A percentile compares a stretch with the other conserved stretches of the same genome.
These are phyloP conservation scores for Hystrix brachyura DNA, from an alignment of 2,113 vertebrate species.

Conservation along the genomic window DNA sequence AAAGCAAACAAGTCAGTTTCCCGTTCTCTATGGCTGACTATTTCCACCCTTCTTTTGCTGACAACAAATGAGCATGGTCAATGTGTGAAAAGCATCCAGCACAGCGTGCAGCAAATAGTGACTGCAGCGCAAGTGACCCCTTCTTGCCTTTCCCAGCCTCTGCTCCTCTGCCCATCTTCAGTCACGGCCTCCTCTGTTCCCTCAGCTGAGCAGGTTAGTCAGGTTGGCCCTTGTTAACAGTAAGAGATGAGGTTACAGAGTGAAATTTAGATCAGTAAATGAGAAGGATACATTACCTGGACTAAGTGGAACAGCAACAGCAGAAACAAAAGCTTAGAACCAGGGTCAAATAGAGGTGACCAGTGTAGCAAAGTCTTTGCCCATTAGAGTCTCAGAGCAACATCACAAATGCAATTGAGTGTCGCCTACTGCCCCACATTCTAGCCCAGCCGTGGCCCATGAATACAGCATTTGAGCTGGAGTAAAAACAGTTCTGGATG, in stretches of 20 bases:
- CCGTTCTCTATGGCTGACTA: not conserved
- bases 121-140: not conserved
- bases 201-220: not conserved
- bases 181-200: not conserved
- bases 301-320: not conserved
- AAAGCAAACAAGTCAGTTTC: not conserved
- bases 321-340: slow-evolving; percentile 71
- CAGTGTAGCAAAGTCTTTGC: slow-evolving; percentile 37
- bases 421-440: not conserved
- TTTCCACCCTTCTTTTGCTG: slow-evolving; percentile 7
- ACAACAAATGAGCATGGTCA: not conserved
- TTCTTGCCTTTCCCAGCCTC: not conserved
- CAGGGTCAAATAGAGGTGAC: slow-evolving; percentile 68
- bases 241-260: slow-evolving; percentile 58
- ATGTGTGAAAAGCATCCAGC: not conserved
- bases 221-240: slow-evolving; percentile 53
- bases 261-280: slow-evolving; percentile 69
- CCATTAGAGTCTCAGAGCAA: not conserved
- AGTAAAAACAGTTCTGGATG: not conserved
- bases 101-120: not conserved
- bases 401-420: not conserved
- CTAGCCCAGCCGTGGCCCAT: not conserved
- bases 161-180: not conserved
- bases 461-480: not conserved
- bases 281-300: slow-evolving; percentile 53